Base-by-base conservation (phyloP, 1,140 invertebrate genomes). In the Sycobia sp. region DNA sequence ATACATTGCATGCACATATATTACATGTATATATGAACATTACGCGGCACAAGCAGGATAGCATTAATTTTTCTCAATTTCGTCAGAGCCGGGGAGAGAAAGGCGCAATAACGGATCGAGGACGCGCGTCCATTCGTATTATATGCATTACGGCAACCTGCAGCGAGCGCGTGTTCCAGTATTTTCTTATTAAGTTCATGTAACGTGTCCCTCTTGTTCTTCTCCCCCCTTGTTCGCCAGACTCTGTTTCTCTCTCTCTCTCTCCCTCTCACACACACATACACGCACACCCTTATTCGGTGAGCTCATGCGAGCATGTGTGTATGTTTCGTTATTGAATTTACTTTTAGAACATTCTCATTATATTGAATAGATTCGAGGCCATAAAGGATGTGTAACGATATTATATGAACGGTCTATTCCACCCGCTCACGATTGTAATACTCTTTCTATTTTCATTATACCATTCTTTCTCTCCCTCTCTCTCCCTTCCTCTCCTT, bases 61-160 rank as follows among this genome's bases (percentile, higher is more conserved):
- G n/a, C 61, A 34, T 57, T 50, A 25, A 63, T 63, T 63, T 63
- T 57, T 63, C 54, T 57, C 36, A 63, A 41, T 63, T 57, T 57
- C 18, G 11, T 14, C 18, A 25, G 13, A 27, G 22, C 4, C 2
- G 22, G 20, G 23, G 4, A 39, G n/a, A 44, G 16, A 22, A 3
- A 43, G 14, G 18, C 14, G 20, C 9, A 36, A 60, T 51, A 50
- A 41, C 22, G 25, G 51, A 41, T 39, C 25, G 36, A 41, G 25
- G 1, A 4, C 34, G 18, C 10, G 18, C 16, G 16, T 18, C 13
- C 20, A 32, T 25, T 8, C 34, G 10, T 59, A 32, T 27, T 23
- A 38, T 43, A 22, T 18, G 18, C n/a, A n/a, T 53, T n/a, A 25
- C n/a, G n/a, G n/a, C n/a, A n/a, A n/a, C n/a, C n/a, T n/a, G n/a